These are phyloP conservation scores for Dynastes tityus DNA, from an alignment of 2,888 invertebrate species.

Conservation along the genomic window DNA sequence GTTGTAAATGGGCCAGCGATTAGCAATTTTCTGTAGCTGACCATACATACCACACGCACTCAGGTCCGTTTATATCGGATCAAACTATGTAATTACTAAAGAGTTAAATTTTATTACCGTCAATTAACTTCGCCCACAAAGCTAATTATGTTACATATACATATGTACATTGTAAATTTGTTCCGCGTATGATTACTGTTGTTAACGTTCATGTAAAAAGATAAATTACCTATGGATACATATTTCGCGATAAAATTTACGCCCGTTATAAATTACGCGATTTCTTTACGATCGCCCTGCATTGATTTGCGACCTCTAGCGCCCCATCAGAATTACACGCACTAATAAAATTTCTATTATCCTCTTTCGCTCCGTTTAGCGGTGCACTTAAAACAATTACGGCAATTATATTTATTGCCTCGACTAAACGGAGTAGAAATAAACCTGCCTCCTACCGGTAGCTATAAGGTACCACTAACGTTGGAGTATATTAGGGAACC, in stretches of 20 bases:
- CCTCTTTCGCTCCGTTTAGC: constrained; percentile 13
- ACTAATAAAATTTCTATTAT: constrained; percentile 40
- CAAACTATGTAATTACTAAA: too few species aligned
- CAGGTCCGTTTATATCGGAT: not conserved
- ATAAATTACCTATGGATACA: constrained; percentile 2
- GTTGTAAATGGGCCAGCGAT: too few species aligned
- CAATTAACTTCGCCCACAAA: too few species aligned
- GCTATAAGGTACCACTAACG: not conserved
- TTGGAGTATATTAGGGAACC: constrained; percentile 17
- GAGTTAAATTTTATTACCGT: too few species aligned
- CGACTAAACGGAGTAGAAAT: not conserved
- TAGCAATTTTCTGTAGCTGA: too few species aligned
- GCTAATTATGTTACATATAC: too few species aligned
- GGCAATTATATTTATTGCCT: constrained; percentile 38
- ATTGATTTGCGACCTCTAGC: constrained; percentile 9
- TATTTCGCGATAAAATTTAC: constrained; percentile 1
- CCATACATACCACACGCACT: not conserved
- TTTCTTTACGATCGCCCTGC: constrained; percentile 14
- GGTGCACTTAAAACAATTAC: constrained; percentile 39
- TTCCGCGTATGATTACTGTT: not conserved
- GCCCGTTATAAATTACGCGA: constrained; percentile 7
- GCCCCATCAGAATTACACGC: constrained; percentile 17
- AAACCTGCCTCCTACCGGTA: not conserved
- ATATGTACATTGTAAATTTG: not conserved
- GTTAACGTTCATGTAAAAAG: constrained; percentile 1